These are phyloP conservation scores for Patella ulyssiponensis DNA, from an alignment of 2,888 invertebrate species.

Conservation along the genomic window DNA sequence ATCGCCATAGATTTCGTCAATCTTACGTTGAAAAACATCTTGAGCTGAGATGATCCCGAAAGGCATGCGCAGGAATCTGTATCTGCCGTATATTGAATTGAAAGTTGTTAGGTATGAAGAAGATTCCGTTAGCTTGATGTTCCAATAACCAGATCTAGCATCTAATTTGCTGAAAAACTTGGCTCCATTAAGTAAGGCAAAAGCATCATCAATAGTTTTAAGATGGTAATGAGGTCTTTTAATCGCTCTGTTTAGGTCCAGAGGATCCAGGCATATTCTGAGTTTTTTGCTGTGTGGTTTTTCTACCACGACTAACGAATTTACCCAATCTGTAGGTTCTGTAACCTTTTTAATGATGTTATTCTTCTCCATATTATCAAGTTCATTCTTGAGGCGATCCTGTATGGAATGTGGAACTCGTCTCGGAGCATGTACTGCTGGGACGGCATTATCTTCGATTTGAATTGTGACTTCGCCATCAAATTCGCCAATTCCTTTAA, in stretches of 20 bases:
- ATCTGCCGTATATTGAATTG: conserved; percentile 30
- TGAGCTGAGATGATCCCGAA: conserved; percentile 35
- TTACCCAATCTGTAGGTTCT: conserved; percentile 14
- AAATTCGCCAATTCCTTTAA: background rate
- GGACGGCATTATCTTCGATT: background rate
- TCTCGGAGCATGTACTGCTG: conserved; percentile 12
- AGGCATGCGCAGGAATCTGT: conserved; percentile 39
- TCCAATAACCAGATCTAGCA: conserved; percentile 26
- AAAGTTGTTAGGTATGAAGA: conserved; percentile 14
- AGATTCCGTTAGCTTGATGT: conserved; percentile 18
- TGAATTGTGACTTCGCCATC: background rate
- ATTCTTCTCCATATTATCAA: background rate
- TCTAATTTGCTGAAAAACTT: conserved; percentile 29
- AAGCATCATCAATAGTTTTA: conserved; percentile 30
- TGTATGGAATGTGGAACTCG: background rate
- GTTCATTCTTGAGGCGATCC: background rate
- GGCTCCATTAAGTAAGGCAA: conserved; percentile 11
- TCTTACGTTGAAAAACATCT: conserved; percentile 38
- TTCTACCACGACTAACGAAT: conserved; percentile 11
- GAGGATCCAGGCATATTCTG: conserved; percentile 30
- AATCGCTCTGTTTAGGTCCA: conserved; percentile 40
- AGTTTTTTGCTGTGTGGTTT: conserved; percentile 6
- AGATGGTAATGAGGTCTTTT: conserved; percentile 34
- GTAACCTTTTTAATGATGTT: background rate
- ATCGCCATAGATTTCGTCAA: conserved; percentile 34